Conservation (phyloP, 2,113 vertebrate genomes). For the Anas platyrhynchos region DNA sequence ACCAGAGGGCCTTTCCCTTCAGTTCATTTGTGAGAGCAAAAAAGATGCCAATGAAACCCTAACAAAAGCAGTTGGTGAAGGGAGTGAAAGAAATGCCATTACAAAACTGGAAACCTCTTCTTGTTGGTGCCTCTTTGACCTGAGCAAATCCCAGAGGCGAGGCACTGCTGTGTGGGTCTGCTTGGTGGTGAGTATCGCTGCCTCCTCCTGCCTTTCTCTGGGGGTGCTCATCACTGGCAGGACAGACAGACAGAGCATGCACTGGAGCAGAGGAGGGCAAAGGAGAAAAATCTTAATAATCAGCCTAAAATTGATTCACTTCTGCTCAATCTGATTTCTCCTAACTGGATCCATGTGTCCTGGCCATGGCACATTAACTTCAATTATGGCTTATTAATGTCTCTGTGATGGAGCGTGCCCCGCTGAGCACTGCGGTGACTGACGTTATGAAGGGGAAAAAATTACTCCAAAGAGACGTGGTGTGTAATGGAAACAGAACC, state of each 20-base stretch:
- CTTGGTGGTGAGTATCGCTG: neutral
- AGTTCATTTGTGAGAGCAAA: neutral
- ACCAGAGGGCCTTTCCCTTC: neutral
- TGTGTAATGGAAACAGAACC: neutral
- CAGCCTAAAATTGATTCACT: slow-evolving; percentile 36
- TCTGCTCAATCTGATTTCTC: slow-evolving; percentile 29
- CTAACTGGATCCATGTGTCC: slow-evolving; percentile 62
- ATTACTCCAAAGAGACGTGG: slow-evolving; percentile 16
- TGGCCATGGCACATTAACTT: slow-evolving; percentile 74
- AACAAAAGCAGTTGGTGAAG: neutral
- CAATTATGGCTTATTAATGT: slow-evolving; percentile 78
- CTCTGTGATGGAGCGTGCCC: neutral
- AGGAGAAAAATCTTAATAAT: neutral
- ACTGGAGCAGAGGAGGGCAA: neutral
- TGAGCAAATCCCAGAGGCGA: neutral
- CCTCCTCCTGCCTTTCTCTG: neutral
- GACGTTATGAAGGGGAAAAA: slow-evolving; percentile 29
- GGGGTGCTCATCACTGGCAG: neutral
- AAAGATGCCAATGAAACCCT: neutral
- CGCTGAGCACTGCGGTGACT: neutral
- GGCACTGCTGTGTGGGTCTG: neutral
- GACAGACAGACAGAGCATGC: neutral
- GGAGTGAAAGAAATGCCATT: neutral
- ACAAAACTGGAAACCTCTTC: neutral
- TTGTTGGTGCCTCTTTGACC: neutral